Conservation (phyloP, 2,888 invertebrate species). For the Blastobasis lacticolella region DNA sequence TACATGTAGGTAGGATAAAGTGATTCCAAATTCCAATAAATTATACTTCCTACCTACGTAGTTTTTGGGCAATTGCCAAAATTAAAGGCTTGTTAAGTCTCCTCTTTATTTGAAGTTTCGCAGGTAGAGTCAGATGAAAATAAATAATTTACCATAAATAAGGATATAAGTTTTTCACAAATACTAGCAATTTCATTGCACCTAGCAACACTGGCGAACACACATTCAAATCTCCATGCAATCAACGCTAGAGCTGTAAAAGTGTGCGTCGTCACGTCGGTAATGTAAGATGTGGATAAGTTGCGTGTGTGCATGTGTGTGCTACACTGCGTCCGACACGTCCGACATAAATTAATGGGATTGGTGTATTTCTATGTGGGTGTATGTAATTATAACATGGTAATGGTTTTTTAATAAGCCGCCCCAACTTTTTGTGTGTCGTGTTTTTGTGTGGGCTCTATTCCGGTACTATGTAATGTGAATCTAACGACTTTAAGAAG, state of each 20-base stretch:
- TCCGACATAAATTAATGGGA: slow-evolving; percentile 64
- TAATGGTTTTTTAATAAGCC: slow-evolving; percentile 71
- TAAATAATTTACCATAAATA: too few relatives aligned
- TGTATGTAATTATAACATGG: slow-evolving; percentile 63
- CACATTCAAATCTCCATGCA: slow-evolving; percentile 12
- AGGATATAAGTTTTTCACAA: too few relatives aligned
- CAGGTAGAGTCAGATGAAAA: too few relatives aligned
- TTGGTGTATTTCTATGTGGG: slow-evolving; percentile 55
- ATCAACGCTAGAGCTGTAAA: slow-evolving; percentile 11
- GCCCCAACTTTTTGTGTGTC: slow-evolving; percentile 38
- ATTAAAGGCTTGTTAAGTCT: too few relatives aligned
- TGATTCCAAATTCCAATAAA: too few relatives aligned
- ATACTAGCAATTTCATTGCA: slow-evolving; percentile 3
- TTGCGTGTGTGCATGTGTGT: slow-evolving; percentile 29
- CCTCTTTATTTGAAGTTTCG: too few relatives aligned
- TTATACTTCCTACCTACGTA: too few relatives aligned
- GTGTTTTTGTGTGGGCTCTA: slow-evolving; percentile 20
- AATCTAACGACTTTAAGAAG: background rate
- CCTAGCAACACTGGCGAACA: slow-evolving; percentile 22
- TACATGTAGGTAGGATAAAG: too few relatives aligned
- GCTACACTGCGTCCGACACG: slow-evolving; percentile 40
- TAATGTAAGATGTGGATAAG: slow-evolving; percentile 27
- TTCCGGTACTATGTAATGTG: slow-evolving; percentile 7
- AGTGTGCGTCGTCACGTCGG: slow-evolving; percentile 36
- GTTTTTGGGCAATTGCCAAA: too few relatives aligned